Percentiles rank a stretch among this genome's conserved stretches.
Conservation (phyloP, 1,140 invertebrate genomes). For the Orussus abietinus region DNA sequence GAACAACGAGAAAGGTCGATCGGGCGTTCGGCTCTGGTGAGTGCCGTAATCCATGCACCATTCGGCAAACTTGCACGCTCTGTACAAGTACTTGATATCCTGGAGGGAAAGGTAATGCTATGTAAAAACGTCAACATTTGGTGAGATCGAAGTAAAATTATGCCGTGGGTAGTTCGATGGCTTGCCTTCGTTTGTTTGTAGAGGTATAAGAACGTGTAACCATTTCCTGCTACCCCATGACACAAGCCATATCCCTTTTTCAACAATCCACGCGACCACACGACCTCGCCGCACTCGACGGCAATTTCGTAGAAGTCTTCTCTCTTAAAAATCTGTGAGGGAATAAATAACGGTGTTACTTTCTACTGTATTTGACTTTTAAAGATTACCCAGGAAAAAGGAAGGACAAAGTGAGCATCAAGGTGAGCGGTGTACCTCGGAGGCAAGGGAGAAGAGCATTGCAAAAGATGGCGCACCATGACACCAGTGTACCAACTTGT, state of each 20-base stretch:
- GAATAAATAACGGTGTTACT: conserved; percentile 2
- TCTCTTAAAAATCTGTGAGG: conserved; percentile 65
- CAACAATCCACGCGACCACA: conserved; percentile 83
- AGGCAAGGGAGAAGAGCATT: conserved; percentile 70
- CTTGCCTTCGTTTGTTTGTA: conserved; percentile 75
- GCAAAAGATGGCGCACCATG: conserved; percentile 89
- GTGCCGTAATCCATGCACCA: conserved; percentile 76
- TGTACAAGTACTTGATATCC: conserved; percentile 68
- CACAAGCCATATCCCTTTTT: conserved; percentile 89
- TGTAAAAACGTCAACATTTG: not conserved
- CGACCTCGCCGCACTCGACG: conserved; percentile 67
- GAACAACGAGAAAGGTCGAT: conserved; percentile 79
- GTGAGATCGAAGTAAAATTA: not conserved
- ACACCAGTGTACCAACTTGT: conserved; percentile 91
- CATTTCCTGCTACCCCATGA: conserved; percentile 90
- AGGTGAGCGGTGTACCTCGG: conserved; percentile 68
- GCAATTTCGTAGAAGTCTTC: conserved; percentile 72
- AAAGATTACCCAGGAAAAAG: conserved; percentile 13
- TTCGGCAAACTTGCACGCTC: conserved; percentile 76
- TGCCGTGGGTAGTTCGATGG: conserved; percentile 12
- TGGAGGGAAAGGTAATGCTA: conserved; percentile 43
- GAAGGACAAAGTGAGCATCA: no score
- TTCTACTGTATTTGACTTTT: conserved; percentile 12
- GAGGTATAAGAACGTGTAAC: conserved; percentile 78
- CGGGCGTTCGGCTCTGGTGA: conserved; percentile 65